Conservation (phyloP, 2,113 vertebrate genomes). For the Boulengeromyrus knoepffleri region DNA sequence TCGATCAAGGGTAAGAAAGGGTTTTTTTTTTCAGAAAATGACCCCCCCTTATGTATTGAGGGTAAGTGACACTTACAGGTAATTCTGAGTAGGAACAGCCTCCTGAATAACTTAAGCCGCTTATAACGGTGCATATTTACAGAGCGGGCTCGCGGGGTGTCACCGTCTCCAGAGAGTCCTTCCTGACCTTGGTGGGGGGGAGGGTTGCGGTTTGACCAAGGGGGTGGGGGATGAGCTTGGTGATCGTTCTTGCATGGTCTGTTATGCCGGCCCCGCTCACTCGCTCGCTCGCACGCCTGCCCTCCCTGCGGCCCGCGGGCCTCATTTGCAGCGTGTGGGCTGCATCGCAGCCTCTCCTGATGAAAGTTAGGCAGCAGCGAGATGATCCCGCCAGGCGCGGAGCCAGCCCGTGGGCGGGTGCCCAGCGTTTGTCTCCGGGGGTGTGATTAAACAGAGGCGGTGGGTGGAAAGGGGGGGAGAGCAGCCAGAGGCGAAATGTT, state of each 20-base stretch:
- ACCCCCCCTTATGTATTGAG: background rate
- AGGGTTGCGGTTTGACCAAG: background rate
- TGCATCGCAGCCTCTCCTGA: background rate
- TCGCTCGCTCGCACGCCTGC: background rate
- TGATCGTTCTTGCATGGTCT: background rate
- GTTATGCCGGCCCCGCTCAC: background rate
- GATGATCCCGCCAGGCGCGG: background rate
- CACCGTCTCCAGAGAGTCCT: background rate
- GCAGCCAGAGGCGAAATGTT: background rate
- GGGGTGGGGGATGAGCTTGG: background rate
- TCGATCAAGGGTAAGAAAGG: background rate
- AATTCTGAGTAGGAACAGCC: background rate
- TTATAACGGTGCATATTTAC: background rate
- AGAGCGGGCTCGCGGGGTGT: background rate
- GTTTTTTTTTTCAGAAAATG: background rate
- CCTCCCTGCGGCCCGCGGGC: background rate
- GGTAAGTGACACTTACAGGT: background rate
- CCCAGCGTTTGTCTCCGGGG: background rate
- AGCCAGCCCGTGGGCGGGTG: conserved; percentile 8
- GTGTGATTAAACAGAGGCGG: background rate
- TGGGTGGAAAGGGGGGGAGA: background rate
- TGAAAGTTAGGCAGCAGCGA: background rate
- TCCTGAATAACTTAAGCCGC: background rate
- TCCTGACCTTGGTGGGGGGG: background rate
- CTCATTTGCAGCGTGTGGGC: conserved; percentile 14